Percentiles rank a stretch among this genome's conserved stretches.
Evolutionary conservation across 2,888 invertebrate species (phyloP).

Genomic region (Prostheceraeus crozeri): DNA sequence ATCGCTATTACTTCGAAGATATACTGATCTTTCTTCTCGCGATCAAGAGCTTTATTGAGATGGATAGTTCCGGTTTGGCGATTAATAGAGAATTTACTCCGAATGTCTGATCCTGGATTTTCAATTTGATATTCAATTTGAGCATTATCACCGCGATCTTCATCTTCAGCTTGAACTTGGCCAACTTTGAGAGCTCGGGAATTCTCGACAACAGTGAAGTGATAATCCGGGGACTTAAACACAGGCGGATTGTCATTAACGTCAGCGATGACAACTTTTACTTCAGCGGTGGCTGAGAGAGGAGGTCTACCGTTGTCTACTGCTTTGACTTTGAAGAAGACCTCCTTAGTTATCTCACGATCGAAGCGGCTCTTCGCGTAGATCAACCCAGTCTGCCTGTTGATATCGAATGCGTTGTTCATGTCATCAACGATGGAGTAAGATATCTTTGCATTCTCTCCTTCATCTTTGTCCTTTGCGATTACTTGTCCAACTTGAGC

Average conservation of each 20-base stretch:
- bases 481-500: background rate
- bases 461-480: slow-evolving; percentile 21
- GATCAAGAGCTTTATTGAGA: background rate
- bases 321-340: slow-evolving; percentile 26
- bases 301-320: slow-evolving; percentile 10
- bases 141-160: background rate
- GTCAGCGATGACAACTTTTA: slow-evolving; percentile 30
- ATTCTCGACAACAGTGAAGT: slow-evolving; percentile 32
- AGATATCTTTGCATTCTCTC: slow-evolving; percentile 17
- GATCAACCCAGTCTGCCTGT: slow-evolving; percentile 24
- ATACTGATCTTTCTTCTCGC: slow-evolving; percentile 7
- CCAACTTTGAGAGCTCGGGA: slow-evolving; percentile 13
- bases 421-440: slow-evolving; percentile 27
- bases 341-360: slow-evolving; percentile 29
- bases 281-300: slow-evolving; percentile 13
- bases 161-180: slow-evolving; percentile 15
- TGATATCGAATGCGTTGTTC: slow-evolving; percentile 32
- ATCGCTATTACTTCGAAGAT: slow-evolving; percentile 25
- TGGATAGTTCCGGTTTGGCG: slow-evolving; percentile 3
- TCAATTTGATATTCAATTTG: background rate
- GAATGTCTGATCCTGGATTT: background rate
- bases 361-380: slow-evolving; percentile 30
- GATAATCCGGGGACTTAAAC: slow-evolving; percentile 29
- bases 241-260: slow-evolving; percentile 34
- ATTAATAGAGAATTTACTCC: slow-evolving; percentile 6